phyloP scores from a whole-genome alignment of 2,888 invertebrate genomes.

The Scotopteryx bipunctaria region DNA sequence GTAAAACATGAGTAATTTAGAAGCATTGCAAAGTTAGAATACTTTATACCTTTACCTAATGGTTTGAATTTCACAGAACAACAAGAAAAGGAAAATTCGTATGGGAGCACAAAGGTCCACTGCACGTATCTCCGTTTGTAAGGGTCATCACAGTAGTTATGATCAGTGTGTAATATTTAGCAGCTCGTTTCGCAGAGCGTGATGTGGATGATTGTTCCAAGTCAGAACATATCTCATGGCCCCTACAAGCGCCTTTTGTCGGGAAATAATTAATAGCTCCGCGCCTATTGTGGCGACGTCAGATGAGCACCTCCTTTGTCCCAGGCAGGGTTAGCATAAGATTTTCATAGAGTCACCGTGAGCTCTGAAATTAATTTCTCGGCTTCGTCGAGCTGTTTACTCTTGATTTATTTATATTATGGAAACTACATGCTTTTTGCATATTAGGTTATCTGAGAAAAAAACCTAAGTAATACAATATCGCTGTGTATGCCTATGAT shows the following conservation, averaged over 20 bases:
- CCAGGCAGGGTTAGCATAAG: constrained; percentile 40
- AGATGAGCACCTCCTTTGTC: constrained; percentile 59
- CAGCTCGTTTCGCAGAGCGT: constrained; percentile 19
- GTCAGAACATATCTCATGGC: constrained; percentile 51
- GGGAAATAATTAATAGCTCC: constrained; percentile 64
- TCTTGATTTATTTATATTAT: neutral
- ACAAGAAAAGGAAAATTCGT: no score
- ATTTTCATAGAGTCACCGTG: constrained; percentile 33
- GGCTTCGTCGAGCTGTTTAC: constrained; percentile 6
- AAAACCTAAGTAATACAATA: no score
- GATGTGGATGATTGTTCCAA: constrained; percentile 48
- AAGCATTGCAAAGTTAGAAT: no score
- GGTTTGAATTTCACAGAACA: no score
- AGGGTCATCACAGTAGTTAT: constrained; percentile 6
- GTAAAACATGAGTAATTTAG: no score
- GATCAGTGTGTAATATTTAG: constrained; percentile 12
- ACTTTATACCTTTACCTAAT: no score
- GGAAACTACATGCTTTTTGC: no score
- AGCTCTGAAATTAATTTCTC: constrained; percentile 22
- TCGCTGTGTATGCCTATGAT: no score
- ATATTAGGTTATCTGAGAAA: no score
- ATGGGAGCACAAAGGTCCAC: no score
- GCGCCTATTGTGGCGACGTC: constrained; percentile 56
- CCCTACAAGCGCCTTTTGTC: constrained; percentile 56
- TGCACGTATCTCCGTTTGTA: no score